phyloP scores from a whole-genome alignment of 2,113 vertebrate genomes.

The Tricholaema leucomelas region DNA sequence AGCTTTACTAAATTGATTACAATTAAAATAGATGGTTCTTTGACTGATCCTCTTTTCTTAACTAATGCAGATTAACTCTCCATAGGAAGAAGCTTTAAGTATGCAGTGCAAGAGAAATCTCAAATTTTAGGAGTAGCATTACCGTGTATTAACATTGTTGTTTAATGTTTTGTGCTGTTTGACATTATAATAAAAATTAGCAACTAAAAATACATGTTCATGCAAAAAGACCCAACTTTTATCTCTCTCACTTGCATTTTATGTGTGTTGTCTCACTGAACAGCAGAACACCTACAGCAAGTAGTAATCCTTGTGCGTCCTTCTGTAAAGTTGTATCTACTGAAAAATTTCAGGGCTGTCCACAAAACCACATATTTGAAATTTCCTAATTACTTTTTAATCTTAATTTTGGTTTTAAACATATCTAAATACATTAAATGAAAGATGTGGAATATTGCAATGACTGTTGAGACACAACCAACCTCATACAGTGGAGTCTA shows the following conservation, averaged over 20 bases:
- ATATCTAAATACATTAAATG: too few species aligned
- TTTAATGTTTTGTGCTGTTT: not conserved
- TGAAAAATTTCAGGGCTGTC: not conserved
- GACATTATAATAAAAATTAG: not conserved
- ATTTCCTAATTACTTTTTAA: not conserved
- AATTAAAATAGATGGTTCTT: constrained; percentile 1
- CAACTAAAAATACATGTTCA: not conserved
- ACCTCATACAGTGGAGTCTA: not conserved
- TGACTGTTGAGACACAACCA: not conserved
- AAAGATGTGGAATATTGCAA: not conserved
- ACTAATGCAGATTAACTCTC: constrained; percentile 29
- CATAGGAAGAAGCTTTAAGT: not conserved
- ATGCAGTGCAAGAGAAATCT: not conserved
- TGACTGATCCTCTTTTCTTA: constrained; percentile 36
- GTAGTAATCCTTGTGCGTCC: not conserved
- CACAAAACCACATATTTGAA: not conserved
- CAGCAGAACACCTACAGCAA: not conserved
- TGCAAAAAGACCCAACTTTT: not conserved
- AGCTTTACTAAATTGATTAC: constrained; percentile 28
- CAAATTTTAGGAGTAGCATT: not conserved
- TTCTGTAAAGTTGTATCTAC: not conserved
- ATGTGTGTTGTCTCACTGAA: not conserved
- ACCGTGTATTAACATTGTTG: not conserved
- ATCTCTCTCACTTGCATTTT: not conserved
- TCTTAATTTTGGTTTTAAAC: not conserved